phyloP scores from a whole-genome alignment of 1,140 invertebrate genomes.

The Schlechtendalia chinensis region DNA sequence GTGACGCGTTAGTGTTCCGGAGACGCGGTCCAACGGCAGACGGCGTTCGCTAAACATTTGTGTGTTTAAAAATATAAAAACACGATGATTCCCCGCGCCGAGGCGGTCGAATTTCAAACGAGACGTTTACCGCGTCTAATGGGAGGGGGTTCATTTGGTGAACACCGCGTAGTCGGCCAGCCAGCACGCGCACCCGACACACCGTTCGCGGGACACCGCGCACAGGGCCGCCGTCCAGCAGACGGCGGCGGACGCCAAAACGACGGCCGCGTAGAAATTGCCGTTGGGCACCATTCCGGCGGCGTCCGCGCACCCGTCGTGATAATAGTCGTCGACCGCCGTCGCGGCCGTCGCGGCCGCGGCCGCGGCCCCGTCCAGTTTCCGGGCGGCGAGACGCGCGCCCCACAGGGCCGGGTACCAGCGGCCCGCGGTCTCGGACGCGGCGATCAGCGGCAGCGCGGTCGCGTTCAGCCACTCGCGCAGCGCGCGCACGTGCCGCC shows the following conservation, averaged over 20 bases:
- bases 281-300: not conserved
- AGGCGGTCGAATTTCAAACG: too few species aligned
- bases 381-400: not conserved
- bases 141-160: too few species aligned
- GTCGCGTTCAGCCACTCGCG: not conserved
- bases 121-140: too few species aligned
- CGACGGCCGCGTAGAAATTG: not conserved
- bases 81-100: too few species aligned
- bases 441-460: not conserved
- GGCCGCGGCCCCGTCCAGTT: not conserved
- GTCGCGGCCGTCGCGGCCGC: too few species aligned
- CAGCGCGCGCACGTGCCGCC: not conserved
- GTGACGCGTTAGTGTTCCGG: too few species aligned
- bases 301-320: not conserved
- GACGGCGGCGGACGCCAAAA: not conserved
- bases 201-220: not conserved
- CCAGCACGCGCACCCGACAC: too few species aligned
- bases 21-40: too few species aligned
- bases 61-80: too few species aligned
- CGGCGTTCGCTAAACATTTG: too few species aligned
- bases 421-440: not conserved
- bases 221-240: not conserved
- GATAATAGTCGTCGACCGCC: not conserved
- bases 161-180: too few species aligned
- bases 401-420: conserved; percentile 33